Base-by-base conservation (phyloP, 2,113 vertebrate species). In the Coryphaenoides rupestris region DNA sequence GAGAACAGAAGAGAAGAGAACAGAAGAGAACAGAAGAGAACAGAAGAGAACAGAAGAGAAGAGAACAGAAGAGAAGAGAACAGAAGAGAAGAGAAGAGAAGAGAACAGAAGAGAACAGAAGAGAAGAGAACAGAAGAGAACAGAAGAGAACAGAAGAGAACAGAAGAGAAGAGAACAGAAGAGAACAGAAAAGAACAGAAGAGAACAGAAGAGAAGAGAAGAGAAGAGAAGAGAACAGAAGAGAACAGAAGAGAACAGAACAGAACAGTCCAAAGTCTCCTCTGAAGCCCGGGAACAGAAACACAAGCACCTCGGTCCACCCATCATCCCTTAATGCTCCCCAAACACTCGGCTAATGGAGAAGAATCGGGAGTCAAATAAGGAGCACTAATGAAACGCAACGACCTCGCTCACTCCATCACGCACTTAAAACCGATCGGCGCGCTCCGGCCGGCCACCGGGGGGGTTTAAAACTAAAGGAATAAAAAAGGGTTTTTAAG, bases 1-100 rank as follows among this genome's bases (percentile, higher is more conserved):
- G 16, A 16, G 26, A 65, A 57, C 66, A 61, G 60, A 56, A 47
- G 14, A 24, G 66, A 70, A 62, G 68, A 69, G 75, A 62, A 69
- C 70, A 79, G 53, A 70, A 59, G 19, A 55, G 63, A 33, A 58
- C 55, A 52, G 21, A 55, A 19, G 70, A 62, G 45, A 45, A 73
- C 21, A 53, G 65, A 58, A 65, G 55, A 68, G 62, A 78, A 70
- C 60, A 76, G 67, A 61, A 47, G 55, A 55, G 64, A 68, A 74
- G 67, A 72, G 70, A 52, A 33, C 64, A 70, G 55, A 63, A 65
- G 57, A 64, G 69, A 56, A 63, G 68, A 62, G 55, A 55, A 62
- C 14, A 70, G 63, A 75, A 69, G 58, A 74, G 68, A 63, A 21
- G 23, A 0, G 16, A 2, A 56, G 19, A 22, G 23, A 55, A 63